phyloP scores from a whole-genome alignment of 2,888 invertebrate species.

The Drosophila greeni region DNA sequence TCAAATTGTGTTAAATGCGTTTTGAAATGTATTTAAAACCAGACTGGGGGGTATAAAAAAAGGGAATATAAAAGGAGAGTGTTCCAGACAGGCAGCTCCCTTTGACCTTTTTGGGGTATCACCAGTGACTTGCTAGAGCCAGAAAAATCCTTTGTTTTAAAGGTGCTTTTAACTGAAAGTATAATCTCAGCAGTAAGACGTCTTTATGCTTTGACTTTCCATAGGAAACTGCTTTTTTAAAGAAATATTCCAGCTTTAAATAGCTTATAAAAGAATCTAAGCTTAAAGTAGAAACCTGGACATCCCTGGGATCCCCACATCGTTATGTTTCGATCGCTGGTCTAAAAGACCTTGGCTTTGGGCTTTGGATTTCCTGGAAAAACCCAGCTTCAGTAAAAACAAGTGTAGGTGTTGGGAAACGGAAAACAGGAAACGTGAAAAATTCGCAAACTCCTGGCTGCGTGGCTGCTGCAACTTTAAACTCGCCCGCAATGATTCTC shows the following conservation, averaged over 20 bases:
- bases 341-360: conserved; percentile 41
- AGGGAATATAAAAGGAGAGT: no score
- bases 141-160: no score
- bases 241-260: fast-evolving
- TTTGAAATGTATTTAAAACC: background rate
- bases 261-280: no score
- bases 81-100: background rate
- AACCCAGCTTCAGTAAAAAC: no score
- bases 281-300: no score
- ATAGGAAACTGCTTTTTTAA: background rate
- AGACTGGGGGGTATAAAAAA: background rate
- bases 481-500: conserved; percentile 30
- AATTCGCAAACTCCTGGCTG: conserved; percentile 10
- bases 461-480: conserved; percentile 23
- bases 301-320: background rate
- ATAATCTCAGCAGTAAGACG: background rate
- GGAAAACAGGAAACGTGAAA: background rate
- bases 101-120: background rate
- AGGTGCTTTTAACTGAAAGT: background rate
- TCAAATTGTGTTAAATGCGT: background rate
- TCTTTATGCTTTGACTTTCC: background rate
- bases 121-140: background rate
- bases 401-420: background rate
- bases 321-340: background rate
- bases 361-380: background rate